These are phyloP conservation scores for Brachyistius frenatus DNA, from an alignment of 2,113 vertebrate genomes.

Conservation along the genomic window DNA sequence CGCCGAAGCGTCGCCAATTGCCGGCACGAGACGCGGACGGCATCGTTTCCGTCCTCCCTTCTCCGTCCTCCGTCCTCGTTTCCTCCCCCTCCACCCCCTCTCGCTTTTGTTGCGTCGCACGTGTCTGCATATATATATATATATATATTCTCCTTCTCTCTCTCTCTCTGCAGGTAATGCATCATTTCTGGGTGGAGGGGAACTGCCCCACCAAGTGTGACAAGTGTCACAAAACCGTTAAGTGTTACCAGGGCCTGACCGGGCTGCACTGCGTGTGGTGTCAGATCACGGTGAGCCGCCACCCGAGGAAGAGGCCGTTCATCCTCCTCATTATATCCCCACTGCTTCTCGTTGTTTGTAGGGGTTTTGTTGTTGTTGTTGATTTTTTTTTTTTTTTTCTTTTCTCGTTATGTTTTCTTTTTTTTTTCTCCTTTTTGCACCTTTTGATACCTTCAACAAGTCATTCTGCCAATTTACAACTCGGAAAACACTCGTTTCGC, in stretches of 20 bases:
- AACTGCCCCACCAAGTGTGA: conserved; percentile 96
- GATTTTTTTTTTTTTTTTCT: too few relatives aligned
- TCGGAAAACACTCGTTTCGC: conserved; percentile 67
- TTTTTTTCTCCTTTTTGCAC: conserved; percentile 54
- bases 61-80: background rate
- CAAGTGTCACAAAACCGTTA: conserved; percentile 97
- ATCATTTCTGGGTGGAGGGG: conserved; percentile 96
- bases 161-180: conserved; percentile 88
- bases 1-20: conserved; percentile 73
- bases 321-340: conserved; percentile 76
- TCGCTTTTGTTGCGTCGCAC: conserved; percentile 44
- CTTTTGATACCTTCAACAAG: conserved; percentile 50
- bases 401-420: too few relatives aligned
- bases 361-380: conserved; percentile 14
- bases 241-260: conserved; percentile 96
- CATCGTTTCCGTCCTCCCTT: conserved; percentile 13
- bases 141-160: conserved; percentile 60
- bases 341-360: conserved; percentile 71
- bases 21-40: conserved; percentile 41
- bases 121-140: conserved; percentile 21
- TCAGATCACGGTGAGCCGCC: conserved; percentile 95
- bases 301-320: conserved; percentile 59
- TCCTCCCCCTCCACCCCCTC: conserved; percentile 3
- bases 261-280: conserved; percentile 98
- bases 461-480: conserved; percentile 78